phyloP scores from a whole-genome alignment of 2,797 vertebrate genomes.

The Danio aesculapii region DNA sequence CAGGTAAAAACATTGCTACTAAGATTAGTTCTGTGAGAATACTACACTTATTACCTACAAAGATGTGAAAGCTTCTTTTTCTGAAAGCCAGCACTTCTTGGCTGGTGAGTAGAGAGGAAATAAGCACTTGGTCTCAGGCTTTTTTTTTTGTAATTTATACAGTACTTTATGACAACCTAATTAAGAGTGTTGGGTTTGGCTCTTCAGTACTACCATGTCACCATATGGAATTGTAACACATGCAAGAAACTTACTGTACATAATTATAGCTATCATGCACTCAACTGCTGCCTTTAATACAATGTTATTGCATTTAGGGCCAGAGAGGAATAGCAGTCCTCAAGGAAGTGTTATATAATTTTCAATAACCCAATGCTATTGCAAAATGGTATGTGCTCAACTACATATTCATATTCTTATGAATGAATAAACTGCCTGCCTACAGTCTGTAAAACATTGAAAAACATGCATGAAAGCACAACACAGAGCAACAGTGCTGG shows the following conservation, averaged over 20 bases:
- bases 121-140: not conserved
- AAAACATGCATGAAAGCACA: slow-evolving; percentile 19
- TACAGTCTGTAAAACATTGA: slow-evolving; percentile 13
- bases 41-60: slow-evolving; percentile 41
- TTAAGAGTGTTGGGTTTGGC: not conserved
- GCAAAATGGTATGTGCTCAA: not conserved
- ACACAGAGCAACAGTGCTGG: not conserved
- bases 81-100: slow-evolving; percentile 13
- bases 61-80: slow-evolving; percentile 36
- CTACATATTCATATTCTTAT: slow-evolving; percentile 9
- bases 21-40: slow-evolving; percentile 41
- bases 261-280: slow-evolving; percentile 8
- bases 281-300: slow-evolving; percentile 1
- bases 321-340: slow-evolving; percentile 31
- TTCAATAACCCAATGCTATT: slow-evolving; percentile 34
- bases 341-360: slow-evolving; percentile 37
- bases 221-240: not conserved
- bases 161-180: not conserved
- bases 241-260: not conserved
- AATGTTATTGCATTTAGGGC: slow-evolving; percentile 15
- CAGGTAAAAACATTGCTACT: slow-evolving; percentile 41
- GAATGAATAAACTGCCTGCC: slow-evolving; percentile 31
- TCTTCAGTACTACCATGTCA: not conserved
- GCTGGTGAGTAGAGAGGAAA: not conserved
- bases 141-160: not conserved